Percentiles rank a stretch among this genome's conserved stretches.
These are phyloP conservation scores for Drosophila antonietae DNA, from an alignment of 2,888 invertebrate genomes.

Conservation along the genomic window DNA sequence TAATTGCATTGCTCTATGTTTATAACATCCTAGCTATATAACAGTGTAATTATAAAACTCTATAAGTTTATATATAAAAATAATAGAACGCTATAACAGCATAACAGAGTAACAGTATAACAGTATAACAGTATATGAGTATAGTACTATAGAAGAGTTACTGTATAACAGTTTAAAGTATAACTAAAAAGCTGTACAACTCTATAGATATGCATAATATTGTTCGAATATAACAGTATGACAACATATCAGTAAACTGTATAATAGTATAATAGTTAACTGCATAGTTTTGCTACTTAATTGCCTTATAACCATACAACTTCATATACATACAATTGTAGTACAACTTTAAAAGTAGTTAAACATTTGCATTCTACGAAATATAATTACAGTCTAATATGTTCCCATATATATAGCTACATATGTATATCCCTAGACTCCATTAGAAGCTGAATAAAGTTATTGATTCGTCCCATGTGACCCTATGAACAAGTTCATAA, in stretches of 20 bases:
- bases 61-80: background rate
- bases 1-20: too few relatives aligned
- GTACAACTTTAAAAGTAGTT: too few relatives aligned
- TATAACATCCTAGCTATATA: background rate
- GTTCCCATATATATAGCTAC: background rate
- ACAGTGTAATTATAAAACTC: background rate
- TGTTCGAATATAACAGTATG: background rate
- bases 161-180: too few relatives aligned
- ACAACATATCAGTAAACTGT: background rate
- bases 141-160: too few relatives aligned
- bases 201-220: too few relatives aligned
- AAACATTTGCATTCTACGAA: background rate
- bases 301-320: too few relatives aligned
- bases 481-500: constrained; percentile 19
- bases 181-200: too few relatives aligned
- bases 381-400: background rate
- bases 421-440: background rate
- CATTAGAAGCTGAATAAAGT: constrained; percentile 26
- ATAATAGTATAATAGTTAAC: too few relatives aligned
- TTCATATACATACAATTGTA: too few relatives aligned
- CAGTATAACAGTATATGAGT: background rate
- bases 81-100: background rate
- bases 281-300: too few relatives aligned
- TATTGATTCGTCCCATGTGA: constrained; percentile 32
- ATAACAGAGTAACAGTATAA: background rate